Conservation (phyloP, 2,888 invertebrate species). For the Coecobrya sp. region DNA sequence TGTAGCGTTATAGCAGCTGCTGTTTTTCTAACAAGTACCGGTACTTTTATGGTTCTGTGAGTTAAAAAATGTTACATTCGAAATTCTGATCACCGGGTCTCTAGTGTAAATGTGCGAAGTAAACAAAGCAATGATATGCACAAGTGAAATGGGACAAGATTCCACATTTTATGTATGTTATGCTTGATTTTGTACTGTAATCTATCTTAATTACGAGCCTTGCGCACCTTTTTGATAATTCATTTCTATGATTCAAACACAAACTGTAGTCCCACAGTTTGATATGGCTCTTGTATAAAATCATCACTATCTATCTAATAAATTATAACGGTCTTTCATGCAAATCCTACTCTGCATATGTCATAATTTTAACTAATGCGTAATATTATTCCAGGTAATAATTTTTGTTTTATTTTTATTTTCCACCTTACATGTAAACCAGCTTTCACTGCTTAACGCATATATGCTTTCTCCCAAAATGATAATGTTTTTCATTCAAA, state of each 20-base stretch:
- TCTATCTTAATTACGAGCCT: too few relatives aligned
- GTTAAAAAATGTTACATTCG: not conserved
- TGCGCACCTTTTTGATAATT: too few relatives aligned
- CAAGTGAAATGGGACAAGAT: not conserved
- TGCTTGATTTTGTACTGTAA: not conserved
- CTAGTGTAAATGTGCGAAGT: constrained; percentile 15
- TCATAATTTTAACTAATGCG: too few relatives aligned
- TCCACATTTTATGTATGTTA: not conserved
- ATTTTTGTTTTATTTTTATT: too few relatives aligned
- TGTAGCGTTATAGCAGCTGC: not conserved
- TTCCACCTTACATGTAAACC: constrained; percentile 93
- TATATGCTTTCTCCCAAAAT: constrained; percentile 16
- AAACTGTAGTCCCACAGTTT: too few relatives aligned
- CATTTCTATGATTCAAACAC: too few relatives aligned
- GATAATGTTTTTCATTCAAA: too few relatives aligned
- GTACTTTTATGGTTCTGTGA: not conserved
- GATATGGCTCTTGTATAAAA: too few relatives aligned
- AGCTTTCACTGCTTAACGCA: constrained; percentile 4
- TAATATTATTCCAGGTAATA: too few relatives aligned
- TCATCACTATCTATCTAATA: too few relatives aligned
- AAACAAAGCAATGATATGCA: not conserved
- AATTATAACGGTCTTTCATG: too few relatives aligned
- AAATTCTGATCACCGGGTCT: not conserved
- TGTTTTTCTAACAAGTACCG: constrained; percentile 29
- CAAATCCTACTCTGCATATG: too few relatives aligned